A percentile compares a stretch with the other conserved stretches of the same genome.
Evolutionary conservation across 2,797 vertebrate genomes (phyloP).

Genomic region (Onychomys leucogaster): DNA sequence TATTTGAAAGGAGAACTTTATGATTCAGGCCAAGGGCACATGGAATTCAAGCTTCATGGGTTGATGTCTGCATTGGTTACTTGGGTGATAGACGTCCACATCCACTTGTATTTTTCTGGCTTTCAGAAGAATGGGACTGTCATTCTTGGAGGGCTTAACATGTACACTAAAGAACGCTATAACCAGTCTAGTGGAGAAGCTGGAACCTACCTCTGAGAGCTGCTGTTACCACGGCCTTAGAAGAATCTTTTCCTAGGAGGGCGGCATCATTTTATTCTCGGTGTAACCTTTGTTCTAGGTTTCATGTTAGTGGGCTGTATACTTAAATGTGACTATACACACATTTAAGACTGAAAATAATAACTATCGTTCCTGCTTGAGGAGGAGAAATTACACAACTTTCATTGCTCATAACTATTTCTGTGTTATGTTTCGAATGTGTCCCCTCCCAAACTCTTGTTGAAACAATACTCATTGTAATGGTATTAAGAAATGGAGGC

Average conservation of each 20-base stretch:
- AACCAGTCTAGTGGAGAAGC: neutral
- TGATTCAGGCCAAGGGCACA: neutral
- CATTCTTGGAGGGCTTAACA: neutral
- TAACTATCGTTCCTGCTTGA: neutral
- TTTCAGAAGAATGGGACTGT: neutral
- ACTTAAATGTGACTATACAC: too few species aligned
- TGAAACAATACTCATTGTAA: neutral
- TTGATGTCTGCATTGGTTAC: neutral
- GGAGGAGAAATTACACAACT: neutral
- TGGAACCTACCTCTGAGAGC: neutral
- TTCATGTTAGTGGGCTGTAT: neutral
- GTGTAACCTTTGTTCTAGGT: neutral
- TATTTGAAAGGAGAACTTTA: neutral
- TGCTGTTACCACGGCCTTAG: neutral
- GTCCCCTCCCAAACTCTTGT: neutral
- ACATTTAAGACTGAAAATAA: neutral
- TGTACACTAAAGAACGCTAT: neutral
- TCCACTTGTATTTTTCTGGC: neutral
- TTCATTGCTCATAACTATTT: neutral
- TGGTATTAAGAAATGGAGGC: neutral
- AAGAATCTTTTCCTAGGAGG: neutral
- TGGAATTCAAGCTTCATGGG: neutral
- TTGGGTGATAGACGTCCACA: neutral
- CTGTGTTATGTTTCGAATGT: neutral
- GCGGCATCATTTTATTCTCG: neutral